Evolutionary conservation across 2,888 invertebrate genomes (phyloP), one percentile per base, ranked within the genome.

Genomic region (Orthosia gothica): DNA sequence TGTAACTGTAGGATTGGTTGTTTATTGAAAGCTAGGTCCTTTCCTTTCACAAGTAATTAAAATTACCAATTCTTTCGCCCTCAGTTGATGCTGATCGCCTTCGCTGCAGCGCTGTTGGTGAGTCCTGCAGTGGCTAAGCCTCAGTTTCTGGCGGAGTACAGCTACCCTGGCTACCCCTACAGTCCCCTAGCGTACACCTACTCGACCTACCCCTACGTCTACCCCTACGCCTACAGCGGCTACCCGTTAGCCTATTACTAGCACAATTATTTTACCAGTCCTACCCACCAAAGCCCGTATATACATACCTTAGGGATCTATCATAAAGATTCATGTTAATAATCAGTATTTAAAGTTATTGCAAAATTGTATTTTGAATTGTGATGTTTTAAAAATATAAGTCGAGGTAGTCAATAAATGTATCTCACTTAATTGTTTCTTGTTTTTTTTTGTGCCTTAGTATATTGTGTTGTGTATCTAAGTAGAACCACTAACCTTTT

Each of bases 131-230:
- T 88, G 84, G 95, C 94, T 59, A 96, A 96, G 89, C 96, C 96
- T 62, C 96, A 96, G 83, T 91, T 96, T 75, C 82, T 95, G 69
- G 66, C 94, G 50, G 95, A 95, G 91, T 96, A 94, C 89, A 16
- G n/a, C 45, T 95, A 96, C 89, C 89, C 92, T 0, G 89, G 91
- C 45, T 96, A 96, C 90, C 93, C 94, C 23, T 95, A 95, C 89
- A 92, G 93, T 81, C 94, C 95, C 2, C 83, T 94, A 0, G 89
- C 95, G 0, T 96, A 96, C 86, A 90, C 95, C 18, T 95, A 95
- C 85, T 94, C n/a, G n/a, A n/a, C 96, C 2, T 95, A 95, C 84
- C 93, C 95, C 20, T 96, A 96, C 86, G 90, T 4, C 40, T 40
- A 40, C 40, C 9, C 95, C 0, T 96, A 96, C 79, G 89, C 94